Evolutionary conservation across 2,888 invertebrate genomes (phyloP).

Genomic region (Elysia crispata): DNA sequence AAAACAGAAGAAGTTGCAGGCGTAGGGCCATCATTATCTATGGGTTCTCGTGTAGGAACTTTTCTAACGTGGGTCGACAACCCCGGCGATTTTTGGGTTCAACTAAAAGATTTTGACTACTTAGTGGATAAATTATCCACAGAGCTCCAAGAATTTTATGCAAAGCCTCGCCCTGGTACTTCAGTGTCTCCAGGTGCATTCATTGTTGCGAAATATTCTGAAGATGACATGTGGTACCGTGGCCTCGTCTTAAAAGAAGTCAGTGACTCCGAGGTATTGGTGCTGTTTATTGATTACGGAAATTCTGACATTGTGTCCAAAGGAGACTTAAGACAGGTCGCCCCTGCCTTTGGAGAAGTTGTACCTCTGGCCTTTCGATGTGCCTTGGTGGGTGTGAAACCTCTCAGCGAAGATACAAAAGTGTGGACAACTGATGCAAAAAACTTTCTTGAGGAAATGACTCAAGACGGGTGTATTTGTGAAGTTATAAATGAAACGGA

Average conservation of each 20-base stretch:
- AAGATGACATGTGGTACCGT: slow-evolving; percentile 69
- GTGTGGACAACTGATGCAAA: slow-evolving; percentile 40
- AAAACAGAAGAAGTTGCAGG: slow-evolving; percentile 22
- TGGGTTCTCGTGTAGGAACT: slow-evolving; percentile 53
- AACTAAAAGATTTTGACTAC: slow-evolving; percentile 51
- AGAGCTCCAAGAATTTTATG: slow-evolving; percentile 57
- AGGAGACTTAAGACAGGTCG: slow-evolving; percentile 47
- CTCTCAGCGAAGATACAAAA: slow-evolving; percentile 27
- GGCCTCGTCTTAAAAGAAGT: slow-evolving; percentile 57
- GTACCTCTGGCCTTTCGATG: slow-evolving; percentile 49
- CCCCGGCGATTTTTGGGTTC: slow-evolving; percentile 65
- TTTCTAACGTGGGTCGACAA: slow-evolving; percentile 61
- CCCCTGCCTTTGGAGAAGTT: slow-evolving; percentile 43
- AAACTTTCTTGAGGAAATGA: slow-evolving; percentile 33
- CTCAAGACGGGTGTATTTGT: slow-evolving; percentile 45
- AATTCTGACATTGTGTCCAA: slow-evolving; percentile 60
- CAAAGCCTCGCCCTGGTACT: slow-evolving; percentile 42
- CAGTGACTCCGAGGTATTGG: slow-evolving; percentile 56
- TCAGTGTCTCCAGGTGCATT: slow-evolving; percentile 43
- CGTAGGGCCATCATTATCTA: slow-evolving; percentile 35
- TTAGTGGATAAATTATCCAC: slow-evolving; percentile 60
- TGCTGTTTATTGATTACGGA: slow-evolving; percentile 72
- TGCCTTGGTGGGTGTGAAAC: slow-evolving; percentile 39
- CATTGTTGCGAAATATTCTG: slow-evolving; percentile 47
- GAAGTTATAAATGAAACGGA: slow-evolving; percentile 39